phyloP scores from a whole-genome alignment of 2,888 invertebrate species.

The Aplocera efformata region DNA sequence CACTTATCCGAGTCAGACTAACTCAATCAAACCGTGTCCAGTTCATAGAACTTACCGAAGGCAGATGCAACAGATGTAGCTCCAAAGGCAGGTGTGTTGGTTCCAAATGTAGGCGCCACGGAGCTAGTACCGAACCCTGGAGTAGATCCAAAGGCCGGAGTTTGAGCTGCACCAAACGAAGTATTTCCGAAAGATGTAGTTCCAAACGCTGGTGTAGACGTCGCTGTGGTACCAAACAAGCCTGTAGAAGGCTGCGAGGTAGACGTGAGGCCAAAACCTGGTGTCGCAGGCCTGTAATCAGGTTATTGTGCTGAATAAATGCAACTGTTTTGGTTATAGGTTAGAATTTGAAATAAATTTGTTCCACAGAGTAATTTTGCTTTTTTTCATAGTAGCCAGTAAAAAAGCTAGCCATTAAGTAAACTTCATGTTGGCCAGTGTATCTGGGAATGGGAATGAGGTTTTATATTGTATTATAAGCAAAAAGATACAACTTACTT shows the following conservation, averaged over 20 bases:
- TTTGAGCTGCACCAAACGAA: too few species aligned
- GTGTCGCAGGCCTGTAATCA: conserved; percentile 54
- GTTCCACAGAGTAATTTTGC: too few species aligned
- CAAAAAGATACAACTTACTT: conserved; percentile 54
- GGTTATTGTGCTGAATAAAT: too few species aligned
- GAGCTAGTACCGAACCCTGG: conserved; percentile 43
- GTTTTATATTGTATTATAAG: conserved; percentile 6
- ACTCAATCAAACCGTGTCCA: too few species aligned
- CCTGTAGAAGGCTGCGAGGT: conserved; percentile 56
- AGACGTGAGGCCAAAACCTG: conserved; percentile 54
- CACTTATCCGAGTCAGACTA: too few species aligned
- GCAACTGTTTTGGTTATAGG: too few species aligned
- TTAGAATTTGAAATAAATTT: conserved; percentile 21
- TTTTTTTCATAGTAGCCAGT: too few species aligned
- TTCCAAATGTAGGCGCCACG: conserved; percentile 35
- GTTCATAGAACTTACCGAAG: conserved; percentile 39
- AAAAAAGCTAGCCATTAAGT: too few species aligned
- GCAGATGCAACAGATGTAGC: conserved; percentile 34
- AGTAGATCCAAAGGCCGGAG: conserved; percentile 22
- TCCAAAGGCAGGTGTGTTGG: conserved; percentile 38
- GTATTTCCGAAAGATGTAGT: conserved; percentile 38
- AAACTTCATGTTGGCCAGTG: neutral
- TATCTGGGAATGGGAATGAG: conserved; percentile 6
- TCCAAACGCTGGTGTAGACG: conserved; percentile 39
- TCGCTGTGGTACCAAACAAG: conserved; percentile 55